Percentiles rank a stretch among this genome's conserved stretches.
Evolutionary conservation across 2,797 vertebrate species (phyloP).

Genomic region (Clamator glandarius): DNA sequence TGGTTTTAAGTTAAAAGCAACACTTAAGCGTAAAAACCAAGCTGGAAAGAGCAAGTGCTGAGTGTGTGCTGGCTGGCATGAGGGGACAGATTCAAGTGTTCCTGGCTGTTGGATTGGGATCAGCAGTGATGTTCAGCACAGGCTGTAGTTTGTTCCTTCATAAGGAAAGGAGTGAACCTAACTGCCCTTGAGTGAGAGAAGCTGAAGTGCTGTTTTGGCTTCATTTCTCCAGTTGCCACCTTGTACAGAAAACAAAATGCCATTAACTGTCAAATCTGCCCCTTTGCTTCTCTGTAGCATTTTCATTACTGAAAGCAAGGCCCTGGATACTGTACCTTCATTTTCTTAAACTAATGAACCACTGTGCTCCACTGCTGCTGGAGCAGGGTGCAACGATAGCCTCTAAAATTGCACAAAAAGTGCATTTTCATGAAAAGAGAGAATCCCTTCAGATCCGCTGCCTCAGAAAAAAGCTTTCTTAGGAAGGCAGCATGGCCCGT

Average conservation of each 20-base stretch:
- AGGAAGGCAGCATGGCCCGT: not conserved
- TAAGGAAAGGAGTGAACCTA: not conserved
- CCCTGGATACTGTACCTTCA: slow-evolving; percentile 12
- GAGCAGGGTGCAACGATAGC: not conserved
- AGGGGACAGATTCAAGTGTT: not conserved
- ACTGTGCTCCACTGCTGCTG: slow-evolving; percentile 30
- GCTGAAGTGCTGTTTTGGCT: slow-evolving; percentile 10
- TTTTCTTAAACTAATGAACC: slow-evolving; percentile 2
- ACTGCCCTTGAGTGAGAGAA: not conserved
- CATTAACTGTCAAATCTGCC: not conserved
- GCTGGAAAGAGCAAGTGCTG: not conserved
- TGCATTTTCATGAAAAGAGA: not conserved
- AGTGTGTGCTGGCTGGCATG: fast-evolving
- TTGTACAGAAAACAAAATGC: not conserved
- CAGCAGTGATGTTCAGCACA: not conserved
- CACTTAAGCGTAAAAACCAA: not conserved
- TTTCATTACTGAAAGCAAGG: slow-evolving; percentile 23
- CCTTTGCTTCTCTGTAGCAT: slow-evolving; percentile 26
- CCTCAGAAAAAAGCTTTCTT: not conserved
- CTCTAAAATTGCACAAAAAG: not conserved
- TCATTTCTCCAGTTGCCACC: slow-evolving; percentile 44
- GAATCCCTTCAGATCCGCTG: not conserved
- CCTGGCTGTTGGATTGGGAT: not conserved
- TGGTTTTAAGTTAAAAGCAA: not conserved
- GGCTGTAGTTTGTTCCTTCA: not conserved